Base-by-base conservation (phyloP, 92 coral and sea anemone genomes). In the Bergia sp. region DNA sequence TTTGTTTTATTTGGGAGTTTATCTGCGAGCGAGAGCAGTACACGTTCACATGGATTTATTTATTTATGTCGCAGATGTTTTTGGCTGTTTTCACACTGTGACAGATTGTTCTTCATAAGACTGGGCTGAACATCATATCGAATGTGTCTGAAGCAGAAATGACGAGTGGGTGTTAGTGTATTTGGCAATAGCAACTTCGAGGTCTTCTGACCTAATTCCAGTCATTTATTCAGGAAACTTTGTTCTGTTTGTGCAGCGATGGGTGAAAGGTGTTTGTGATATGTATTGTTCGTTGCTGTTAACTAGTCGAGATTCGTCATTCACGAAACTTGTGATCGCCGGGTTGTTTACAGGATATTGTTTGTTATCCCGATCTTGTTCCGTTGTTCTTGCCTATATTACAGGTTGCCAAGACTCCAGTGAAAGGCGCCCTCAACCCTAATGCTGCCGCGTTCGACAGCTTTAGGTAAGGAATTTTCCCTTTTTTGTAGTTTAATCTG, bases 341-440 rank as follows among this genome's bases (percentile, higher is more conserved):
- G 72, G 79, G 71, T 45, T 84, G 87, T 84, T 84, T 84, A 69
- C 77, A 11, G 45, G 66, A 23, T 49, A 71, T 71, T 84, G 87
- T 71, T 84, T 67, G 77, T 73, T 71, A 7, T 44, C 78, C 78
- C 42, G 9, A 67, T 67, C 57, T 69, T 15, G 43, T 44, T 21
- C 29, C 44, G 65, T 69, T 84, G 79, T 84, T 71, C 77, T 74
- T 43, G 40, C 47, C 65, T 53, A 10, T 53, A 10, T 80, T 38
- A 16, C 37, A 84, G 87, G 87, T 84, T 84, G 87, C 87, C 87
- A 84, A 47, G 87, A 84, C 87, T 84, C 65, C 87, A 43, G 87
- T 37, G 15, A 82, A 64, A 84, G 87, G 87, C 87, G 87, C 87
- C 67, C 87, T 84, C 87, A 84, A 84, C 87, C 87, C 87, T 10